Evolutionary conservation across 2,797 vertebrate species (phyloP).

Genomic region (Tarsius wallacei): DNA sequence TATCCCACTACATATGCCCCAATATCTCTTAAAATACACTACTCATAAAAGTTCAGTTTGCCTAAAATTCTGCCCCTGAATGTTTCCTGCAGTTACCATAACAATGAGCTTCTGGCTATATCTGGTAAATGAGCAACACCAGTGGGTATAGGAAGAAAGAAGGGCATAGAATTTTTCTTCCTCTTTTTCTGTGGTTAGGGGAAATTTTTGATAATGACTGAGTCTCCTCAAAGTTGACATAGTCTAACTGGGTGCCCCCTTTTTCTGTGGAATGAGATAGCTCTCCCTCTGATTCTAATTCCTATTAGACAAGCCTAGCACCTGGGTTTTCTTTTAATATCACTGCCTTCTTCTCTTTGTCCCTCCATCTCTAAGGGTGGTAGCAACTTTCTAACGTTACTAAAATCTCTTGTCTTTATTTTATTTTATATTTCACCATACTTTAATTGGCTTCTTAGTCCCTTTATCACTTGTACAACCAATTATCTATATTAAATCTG

Average conservation of each 20-base stretch:
- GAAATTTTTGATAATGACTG: background rate
- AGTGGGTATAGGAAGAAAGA: background rate
- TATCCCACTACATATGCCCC: background rate
- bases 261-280: background rate
- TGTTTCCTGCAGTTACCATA: background rate
- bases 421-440: background rate
- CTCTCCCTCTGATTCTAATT: background rate
- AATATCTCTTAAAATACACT: background rate
- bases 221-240: background rate
- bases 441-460: background rate
- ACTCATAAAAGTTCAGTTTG: background rate
- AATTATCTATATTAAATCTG: background rate
- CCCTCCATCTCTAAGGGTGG: background rate
- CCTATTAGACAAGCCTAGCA: background rate
- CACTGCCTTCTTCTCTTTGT: background rate
- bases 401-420: background rate
- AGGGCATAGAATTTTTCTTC: background rate
- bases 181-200: background rate
- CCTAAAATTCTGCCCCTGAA: background rate
- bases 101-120: background rate
- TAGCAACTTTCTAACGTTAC: background rate
- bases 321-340: background rate
- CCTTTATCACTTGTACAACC: background rate
- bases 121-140: background rate
- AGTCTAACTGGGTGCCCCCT: background rate